Conservation (phyloP, 1,140 invertebrate genomes). For the Aradophagus sp. region DNA sequence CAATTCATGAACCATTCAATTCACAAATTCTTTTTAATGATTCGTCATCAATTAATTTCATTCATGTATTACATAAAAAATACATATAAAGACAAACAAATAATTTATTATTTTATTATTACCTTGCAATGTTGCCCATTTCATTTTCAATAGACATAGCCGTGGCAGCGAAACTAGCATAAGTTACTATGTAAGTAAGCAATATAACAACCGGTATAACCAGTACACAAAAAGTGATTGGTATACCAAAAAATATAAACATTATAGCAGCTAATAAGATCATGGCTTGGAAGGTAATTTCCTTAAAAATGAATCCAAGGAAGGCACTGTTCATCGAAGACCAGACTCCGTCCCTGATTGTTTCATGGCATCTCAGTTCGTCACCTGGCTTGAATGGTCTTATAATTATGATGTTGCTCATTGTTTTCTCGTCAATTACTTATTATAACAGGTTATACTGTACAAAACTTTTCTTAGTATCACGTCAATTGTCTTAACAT, state of each 20-base stretch:
- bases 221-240: conserved; percentile 71
- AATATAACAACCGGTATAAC: conserved; percentile 72
- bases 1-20: too few relatives aligned
- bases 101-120: too few relatives aligned
- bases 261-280: conserved; percentile 74
- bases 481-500: background rate
- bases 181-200: conserved; percentile 72
- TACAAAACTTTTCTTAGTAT: background rate
- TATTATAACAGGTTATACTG: background rate
- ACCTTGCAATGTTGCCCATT: conserved; percentile 70
- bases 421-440: conserved; percentile 43
- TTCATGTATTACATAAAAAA: too few relatives aligned
- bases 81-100: too few relatives aligned
- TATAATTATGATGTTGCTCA: conserved; percentile 71
- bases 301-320: conserved; percentile 70
- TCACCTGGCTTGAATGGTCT: conserved; percentile 72
- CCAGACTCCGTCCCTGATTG: conserved; percentile 72
- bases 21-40: too few relatives aligned
- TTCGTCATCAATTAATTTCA: too few relatives aligned
- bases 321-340: conserved; percentile 72
- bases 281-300: conserved; percentile 75
- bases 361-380: conserved; percentile 68
- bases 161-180: conserved; percentile 69
- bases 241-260: conserved; percentile 77
- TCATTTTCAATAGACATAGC: conserved; percentile 71